Evolutionary conservation across 2,888 invertebrate genomes (phyloP), one percentile per base, ranked within the genome.

Genomic region (Thera obeliscata): DNA sequence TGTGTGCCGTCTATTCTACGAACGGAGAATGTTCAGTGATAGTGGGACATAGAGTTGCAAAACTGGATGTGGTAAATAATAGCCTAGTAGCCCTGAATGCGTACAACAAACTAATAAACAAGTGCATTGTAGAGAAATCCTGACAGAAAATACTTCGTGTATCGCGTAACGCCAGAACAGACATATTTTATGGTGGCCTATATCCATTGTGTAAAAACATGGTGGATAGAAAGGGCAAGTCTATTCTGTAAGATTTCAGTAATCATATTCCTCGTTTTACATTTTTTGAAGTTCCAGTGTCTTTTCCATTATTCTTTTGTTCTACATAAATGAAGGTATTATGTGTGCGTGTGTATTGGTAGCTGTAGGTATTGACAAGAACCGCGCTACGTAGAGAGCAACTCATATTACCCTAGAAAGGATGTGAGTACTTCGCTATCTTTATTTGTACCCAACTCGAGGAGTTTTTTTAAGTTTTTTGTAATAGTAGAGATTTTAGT

Each of bases 1-100:
- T 78, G 79, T 79, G 69, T 68, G 74, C 67, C 71, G 67, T 55
- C 71, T 77, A 69, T 76, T 78, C 74, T 74, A 62, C 56, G 56
- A 60, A 61, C 52, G 70, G 66, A 61, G 59, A 61, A 58, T 58
- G 56, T 65, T 55, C 65, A 46, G 59, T 33, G 56, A 52, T 55
- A 49, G 22, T 56, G 50, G 46, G 12, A 55, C 54, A 54, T 22
- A 33, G 55, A 59, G 61, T 62, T 57, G 38, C 12, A 9, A 52
- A 62, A 54, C 57, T 58, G 11, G 59, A 54, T 49, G 55, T 54
- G 66, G 46, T 61, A 41, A 8, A 36, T n/a, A 55, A 12, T 12
- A 41, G 41, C 41, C 5, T 41, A 41, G 41, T 7, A 3, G 41
- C 2, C 41, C 3, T 3, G 38, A 38, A 38, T 5, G 41, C 3